Evolutionary conservation across 2,797 vertebrate species (phyloP), one percentile per base, ranked within the genome.

Genomic region (Glossophaga mutica): DNA sequence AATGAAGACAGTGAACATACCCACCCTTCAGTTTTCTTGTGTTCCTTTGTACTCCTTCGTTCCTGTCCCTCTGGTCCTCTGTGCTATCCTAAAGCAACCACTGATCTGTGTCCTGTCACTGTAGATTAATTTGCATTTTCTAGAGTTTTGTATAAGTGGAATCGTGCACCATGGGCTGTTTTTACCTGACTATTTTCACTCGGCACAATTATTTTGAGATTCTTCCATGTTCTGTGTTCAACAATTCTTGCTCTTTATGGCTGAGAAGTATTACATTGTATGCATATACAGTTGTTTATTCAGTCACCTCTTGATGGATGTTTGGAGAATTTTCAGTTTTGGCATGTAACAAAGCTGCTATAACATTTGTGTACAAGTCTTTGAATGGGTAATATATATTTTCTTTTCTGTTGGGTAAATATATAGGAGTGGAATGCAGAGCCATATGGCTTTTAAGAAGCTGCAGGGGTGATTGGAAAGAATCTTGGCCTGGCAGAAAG

Each of bases 361-460:
- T 81, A 85, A 94, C 22, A 74, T 90, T 90, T 91, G 70, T 81
- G 29, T 44, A 76, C 50, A 95, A 82, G 67, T 74, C 87, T 96
- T 82, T 87, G 42, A 77, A 39, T 65, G 39, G 77, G 37, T 86
- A 77, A 91, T 79, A 81, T 46, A 71, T 59, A 88, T 88, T 74
- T 73, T 78, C 11, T 65, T 87, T 90, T 81, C 81, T 82, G 34
- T 24, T 93, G 81, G 48, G 65, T 82, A 91, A 83, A 82, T 81
- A 87, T n/a, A n/a, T 86, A 76, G 48, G 37, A 88, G 50, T 94
- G 57, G 90, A 97, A 82, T 67, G 65, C 44, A 77, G 42, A 92
- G 57, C 39, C 70, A 79, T 90, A 44, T 86, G 85, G 73, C 62
- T 96, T 91, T 95, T 91, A 97, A 88, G 93, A 94, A 91, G 81